Conservation (phyloP, 2,113 vertebrate species). For the Anthoscopus minutus region DNA sequence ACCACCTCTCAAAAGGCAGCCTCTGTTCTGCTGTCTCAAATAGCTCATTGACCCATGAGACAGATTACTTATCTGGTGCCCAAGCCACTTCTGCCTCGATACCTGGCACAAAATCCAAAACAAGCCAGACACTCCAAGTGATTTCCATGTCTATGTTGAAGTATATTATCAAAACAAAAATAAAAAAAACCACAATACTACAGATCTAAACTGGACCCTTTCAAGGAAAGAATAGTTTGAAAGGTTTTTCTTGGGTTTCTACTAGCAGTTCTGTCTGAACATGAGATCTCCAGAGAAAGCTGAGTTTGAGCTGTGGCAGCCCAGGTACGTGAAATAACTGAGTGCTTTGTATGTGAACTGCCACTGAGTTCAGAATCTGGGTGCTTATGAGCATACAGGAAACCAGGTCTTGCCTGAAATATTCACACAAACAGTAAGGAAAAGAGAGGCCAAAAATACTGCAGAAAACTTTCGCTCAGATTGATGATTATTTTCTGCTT, state of each 20-base stretch:
- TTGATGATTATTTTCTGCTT: not conserved
- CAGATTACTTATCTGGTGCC: not conserved
- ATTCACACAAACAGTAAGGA: not conserved
- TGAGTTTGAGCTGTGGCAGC: not conserved
- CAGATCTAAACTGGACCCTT: not conserved
- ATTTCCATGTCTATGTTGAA: not conserved
- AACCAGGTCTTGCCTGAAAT: not conserved
- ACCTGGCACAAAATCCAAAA: not conserved
- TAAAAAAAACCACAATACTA: no score
- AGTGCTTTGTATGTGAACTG: not conserved
- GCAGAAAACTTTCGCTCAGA: not conserved
- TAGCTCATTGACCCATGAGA: not conserved
- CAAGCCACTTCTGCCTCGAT: not conserved
- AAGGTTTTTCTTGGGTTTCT: not conserved
- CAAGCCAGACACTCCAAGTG: not conserved
- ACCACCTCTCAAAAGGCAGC: not conserved
- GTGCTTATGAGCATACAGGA: not conserved
- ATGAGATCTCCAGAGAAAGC: not conserved
- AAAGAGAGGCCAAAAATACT: not conserved
- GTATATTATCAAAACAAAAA: not conserved
- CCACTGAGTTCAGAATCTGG: not conserved
- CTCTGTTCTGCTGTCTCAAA: not conserved
- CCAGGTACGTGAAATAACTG: not conserved
- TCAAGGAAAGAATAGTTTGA: not conserved
- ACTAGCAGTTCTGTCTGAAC: not conserved